A percentile compares a stretch with the other conserved stretches of the same genome.
Conservation (phyloP, 2,888 invertebrate genomes). For the Agonopterix alstromeriana region DNA sequence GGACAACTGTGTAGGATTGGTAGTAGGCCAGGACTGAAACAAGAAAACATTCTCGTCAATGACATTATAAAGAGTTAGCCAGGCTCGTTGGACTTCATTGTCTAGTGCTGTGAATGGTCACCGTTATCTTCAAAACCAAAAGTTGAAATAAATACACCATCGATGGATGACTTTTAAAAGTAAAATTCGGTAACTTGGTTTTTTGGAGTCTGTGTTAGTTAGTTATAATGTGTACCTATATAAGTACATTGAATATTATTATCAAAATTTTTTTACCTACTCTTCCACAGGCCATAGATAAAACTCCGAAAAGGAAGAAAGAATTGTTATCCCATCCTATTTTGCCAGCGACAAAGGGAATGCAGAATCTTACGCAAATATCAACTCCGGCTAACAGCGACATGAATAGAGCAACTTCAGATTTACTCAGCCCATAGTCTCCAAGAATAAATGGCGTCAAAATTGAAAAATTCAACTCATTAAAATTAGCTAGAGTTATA, state of each 20-base stretch:
- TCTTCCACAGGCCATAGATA: slow-evolving; percentile 81
- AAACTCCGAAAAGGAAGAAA: slow-evolving; percentile 82
- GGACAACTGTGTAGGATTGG: slow-evolving; percentile 70
- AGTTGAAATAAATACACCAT: no score
- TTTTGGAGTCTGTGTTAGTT: no score
- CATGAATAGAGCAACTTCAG: slow-evolving; percentile 81
- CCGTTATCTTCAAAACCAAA: no score
- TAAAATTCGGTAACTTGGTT: no score
- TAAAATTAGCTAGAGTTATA: slow-evolving; percentile 82
- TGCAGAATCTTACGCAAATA: slow-evolving; percentile 79
- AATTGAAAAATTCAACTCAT: slow-evolving; percentile 84
- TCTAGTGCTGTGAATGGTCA: no score
- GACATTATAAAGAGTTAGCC: no score
- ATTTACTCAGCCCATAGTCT: slow-evolving; percentile 78
- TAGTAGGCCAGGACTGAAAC: slow-evolving; percentile 78
- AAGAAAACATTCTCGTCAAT: slow-evolving; percentile 7
- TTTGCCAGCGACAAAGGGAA: slow-evolving; percentile 82
- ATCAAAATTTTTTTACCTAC: slow-evolving; percentile 60
- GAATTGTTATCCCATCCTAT: slow-evolving; percentile 83
- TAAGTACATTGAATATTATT: not conserved
- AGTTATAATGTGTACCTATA: no score
- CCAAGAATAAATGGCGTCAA: slow-evolving; percentile 84
- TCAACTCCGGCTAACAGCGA: slow-evolving; percentile 82
- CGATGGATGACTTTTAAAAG: no score
- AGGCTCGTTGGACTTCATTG: no score